Conservation (phyloP, 2,888 invertebrate genomes). For the Belgica antarctica region DNA sequence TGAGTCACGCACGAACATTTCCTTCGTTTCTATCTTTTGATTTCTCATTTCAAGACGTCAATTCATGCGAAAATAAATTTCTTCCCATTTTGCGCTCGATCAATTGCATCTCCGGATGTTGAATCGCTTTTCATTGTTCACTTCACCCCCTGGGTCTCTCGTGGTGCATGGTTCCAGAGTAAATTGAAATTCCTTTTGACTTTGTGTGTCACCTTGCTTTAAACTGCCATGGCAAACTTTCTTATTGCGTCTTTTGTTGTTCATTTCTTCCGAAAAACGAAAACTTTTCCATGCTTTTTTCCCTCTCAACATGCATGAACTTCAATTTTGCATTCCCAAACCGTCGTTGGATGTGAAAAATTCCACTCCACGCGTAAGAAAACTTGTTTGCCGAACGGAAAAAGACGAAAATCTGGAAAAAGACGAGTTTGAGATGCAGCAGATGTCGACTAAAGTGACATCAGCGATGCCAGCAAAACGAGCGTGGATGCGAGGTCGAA, state of each 20-base stretch:
- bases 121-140: not conserved
- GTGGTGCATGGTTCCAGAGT: too few relatives aligned
- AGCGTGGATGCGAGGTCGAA: not conserved
- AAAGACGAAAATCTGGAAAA: not conserved
- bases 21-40: not conserved
- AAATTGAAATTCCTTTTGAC: too few relatives aligned
- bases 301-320: not conserved
- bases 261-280: not conserved
- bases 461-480: conserved; percentile 12
- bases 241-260: too few relatives aligned
- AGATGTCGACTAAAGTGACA: conserved; percentile 7
- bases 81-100: not conserved
- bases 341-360: not conserved
- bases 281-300: not conserved
- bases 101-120: not conserved
- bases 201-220: too few relatives aligned
- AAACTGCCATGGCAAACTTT: too few relatives aligned
- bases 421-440: not conserved
- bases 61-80: not conserved
- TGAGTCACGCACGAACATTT: conserved; percentile 32
- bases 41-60: conserved; percentile 10
- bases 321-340: conserved; percentile 11
- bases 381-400: conserved; percentile 8
- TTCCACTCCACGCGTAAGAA: not conserved
- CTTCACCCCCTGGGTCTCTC: not conserved